Evolutionary conservation across 1,140 invertebrate genomes (phyloP), one percentile per base, ranked within the genome.

Genomic region (Zaprionus africanus): DNA sequence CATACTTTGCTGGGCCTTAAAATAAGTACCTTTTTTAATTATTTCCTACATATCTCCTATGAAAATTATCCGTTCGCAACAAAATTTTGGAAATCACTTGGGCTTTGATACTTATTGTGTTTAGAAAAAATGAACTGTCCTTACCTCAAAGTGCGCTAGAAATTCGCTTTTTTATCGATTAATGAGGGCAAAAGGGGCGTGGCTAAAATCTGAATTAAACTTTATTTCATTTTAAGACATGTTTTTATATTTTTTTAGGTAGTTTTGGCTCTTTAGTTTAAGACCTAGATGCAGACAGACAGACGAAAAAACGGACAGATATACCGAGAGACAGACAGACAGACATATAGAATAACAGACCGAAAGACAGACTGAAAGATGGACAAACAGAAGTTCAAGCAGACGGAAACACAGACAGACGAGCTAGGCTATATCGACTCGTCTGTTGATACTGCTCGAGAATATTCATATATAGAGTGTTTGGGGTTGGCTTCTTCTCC

Each of bases 361-460:
- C 3, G 31, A 31, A 0, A 2, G 28, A 31, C 73, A 79, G 24
- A 38, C n/a, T 13, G 41, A 75, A 38, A 24, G 28, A 19, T 19
- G 26, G 34, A 12, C 9, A 51, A 9, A 51, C 15, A 41, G 38
- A n/a, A n/a, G n/a, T n/a, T n/a, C n/a, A n/a, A n/a, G n/a, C n/a
- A n/a, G n/a, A n/a, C n/a, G n/a, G n/a, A 38, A 15, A 5, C 12
- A 13, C 4, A 15, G 13, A n/a, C 0, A 41, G 28, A 9, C 15
- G 5, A 15, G n/a, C 38, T 7, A 5, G 15, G 15, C 15, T 41
- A 15, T n/a, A 41, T n/a, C 1, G 4, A 6, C 15, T 41, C 5
- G 6, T 2, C 5, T 41, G 1, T n/a, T 41, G 5, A 41, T n/a
- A 15, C 5, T 41, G 15, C n/a, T 41, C 2, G 0, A 2, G 13